Base-by-base conservation (phyloP, 2,797 vertebrate genomes). In the Graptemys geographica region DNA sequence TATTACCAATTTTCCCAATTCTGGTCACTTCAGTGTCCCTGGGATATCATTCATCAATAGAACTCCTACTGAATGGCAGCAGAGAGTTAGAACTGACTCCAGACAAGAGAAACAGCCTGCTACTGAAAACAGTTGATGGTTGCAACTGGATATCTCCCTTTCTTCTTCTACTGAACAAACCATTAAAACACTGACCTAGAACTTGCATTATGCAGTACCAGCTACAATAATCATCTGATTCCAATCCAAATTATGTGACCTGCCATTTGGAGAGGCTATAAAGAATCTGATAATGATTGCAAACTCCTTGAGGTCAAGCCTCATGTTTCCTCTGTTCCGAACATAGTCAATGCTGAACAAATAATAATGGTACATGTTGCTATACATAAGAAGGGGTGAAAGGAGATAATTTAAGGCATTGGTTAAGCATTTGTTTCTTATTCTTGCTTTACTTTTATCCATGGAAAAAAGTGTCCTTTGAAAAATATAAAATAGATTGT, bases 151-250 rank as follows among this genome's bases (percentile, higher is more conserved):
- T n/a, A 8, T 49, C 44, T 0, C 2, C 5, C 11, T 16, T 62
- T 3, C 16, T 37, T 8, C 6, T 2, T 96, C 80, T 62, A 51
- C 47, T 52, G 41, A 80, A 83, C 79, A 86, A 91, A 91, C 16
- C 25, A 1, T 1, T 0, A 25, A 88, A 74, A 1, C 33, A 65
- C 74, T 41, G 55, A 28, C 12, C 52, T 85, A 44, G 74, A 62
- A 79, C 3, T 55, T 5, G 2, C 53, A 6, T 16, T 47, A n/a
- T 6, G 3, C 52, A 78, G 8, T 33, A 18, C 16, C 25, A 82
- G 2, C 12, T 0, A 0, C 4, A 33, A 1, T 6, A 5, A 1
- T 85, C 6, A 51, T 55, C 21, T 65, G 6, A 1, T 88, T 91
- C 84, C 52, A 69, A 8, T 76, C 33, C 49, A 72, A 69, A 21